Evolutionary conservation across 2,888 invertebrate species (phyloP).

Genomic region (Erebia ligea): DNA sequence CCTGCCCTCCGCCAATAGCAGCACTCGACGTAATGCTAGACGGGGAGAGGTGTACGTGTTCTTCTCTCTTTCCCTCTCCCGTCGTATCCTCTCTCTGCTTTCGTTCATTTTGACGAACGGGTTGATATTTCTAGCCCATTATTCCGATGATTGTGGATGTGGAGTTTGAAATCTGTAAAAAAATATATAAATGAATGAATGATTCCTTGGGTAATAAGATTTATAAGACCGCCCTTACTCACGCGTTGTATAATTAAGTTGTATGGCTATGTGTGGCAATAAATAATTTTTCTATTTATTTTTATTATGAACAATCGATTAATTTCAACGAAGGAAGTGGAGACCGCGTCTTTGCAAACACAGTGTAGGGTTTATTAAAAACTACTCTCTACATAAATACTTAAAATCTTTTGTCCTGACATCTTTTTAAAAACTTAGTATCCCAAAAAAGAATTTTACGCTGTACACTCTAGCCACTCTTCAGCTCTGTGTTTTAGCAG

Average conservation of each 20-base stretch:
- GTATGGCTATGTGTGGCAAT: no score
- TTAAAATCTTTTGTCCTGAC: no score
- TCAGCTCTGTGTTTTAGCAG: no score
- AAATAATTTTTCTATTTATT: background rate
- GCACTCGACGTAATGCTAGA: constrained; percentile 86
- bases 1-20: constrained; percentile 92
- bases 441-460: no score
- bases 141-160: constrained; percentile 35
- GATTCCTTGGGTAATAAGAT: background rate
- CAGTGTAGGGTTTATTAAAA: no score
- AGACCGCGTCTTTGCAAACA: no score
- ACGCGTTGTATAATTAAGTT: no score
- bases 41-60: constrained; percentile 86
- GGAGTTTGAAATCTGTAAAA: constrained; percentile 25
- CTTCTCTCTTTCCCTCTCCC: constrained; percentile 84
- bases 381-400: no score
- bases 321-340: background rate
- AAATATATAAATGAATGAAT: background rate
- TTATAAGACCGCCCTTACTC: no score
- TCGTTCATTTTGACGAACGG: constrained; percentile 83
- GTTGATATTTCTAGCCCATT: constrained; percentile 66
- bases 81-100: constrained; percentile 87
- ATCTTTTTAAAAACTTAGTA: no score
- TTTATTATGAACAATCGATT: background rate
- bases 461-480: no score